Conservation (phyloP, 2,888 invertebrate species). For the Apodemia zela region DNA sequence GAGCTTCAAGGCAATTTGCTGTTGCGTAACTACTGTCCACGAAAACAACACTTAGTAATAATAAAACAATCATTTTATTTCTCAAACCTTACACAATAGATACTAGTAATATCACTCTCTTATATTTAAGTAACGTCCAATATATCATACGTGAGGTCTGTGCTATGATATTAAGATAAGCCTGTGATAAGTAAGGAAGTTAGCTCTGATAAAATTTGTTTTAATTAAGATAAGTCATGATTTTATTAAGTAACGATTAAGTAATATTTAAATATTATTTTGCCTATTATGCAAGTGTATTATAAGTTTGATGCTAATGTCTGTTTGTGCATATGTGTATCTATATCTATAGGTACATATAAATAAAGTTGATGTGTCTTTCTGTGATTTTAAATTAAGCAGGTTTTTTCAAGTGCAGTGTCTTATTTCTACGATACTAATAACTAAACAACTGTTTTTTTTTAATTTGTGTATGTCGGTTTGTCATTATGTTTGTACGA, state of each 20-base stretch:
- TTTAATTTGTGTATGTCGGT: too few relatives aligned
- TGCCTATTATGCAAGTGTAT: too few relatives aligned
- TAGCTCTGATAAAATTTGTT: background rate
- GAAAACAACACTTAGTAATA: conserved; percentile 46
- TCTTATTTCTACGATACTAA: too few relatives aligned
- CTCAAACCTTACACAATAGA: conserved; percentile 27
- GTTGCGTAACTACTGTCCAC: conserved; percentile 49
- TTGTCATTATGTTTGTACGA: too few relatives aligned
- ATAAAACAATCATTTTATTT: conserved; percentile 45
- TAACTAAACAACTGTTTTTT: too few relatives aligned
- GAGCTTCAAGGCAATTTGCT: conserved; percentile 44
- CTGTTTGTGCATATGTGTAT: too few relatives aligned
- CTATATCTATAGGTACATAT: too few relatives aligned
- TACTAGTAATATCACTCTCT: conserved; percentile 16
- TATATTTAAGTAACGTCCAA: conserved; percentile 31
- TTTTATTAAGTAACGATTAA: background rate
- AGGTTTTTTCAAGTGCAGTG: too few relatives aligned
- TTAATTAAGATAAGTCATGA: background rate
- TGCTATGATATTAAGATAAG: conserved; percentile 30
- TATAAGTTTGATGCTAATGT: too few relatives aligned
- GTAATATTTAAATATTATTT: background rate
- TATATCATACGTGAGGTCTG: conserved; percentile 27
- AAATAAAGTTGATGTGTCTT: too few relatives aligned
- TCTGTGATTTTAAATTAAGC: too few relatives aligned
- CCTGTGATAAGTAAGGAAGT: background rate